These are phyloP conservation scores for Lutraria rhynchaena DNA, from an alignment of 1,140 invertebrate species.

Conservation along the genomic window DNA sequence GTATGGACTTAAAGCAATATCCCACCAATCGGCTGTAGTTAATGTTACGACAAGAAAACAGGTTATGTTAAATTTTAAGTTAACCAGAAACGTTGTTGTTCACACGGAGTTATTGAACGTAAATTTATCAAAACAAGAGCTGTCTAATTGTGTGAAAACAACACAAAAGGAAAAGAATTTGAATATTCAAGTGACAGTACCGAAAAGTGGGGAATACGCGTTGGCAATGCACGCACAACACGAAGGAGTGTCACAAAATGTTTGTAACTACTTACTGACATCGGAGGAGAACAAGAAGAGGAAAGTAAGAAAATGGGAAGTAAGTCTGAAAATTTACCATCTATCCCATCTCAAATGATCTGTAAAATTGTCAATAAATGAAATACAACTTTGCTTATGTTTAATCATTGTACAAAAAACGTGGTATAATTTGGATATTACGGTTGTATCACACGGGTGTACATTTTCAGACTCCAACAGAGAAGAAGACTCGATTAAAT, in stretches of 20 bases:
- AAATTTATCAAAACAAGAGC: slow-evolving; percentile 39
- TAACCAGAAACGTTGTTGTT: slow-evolving; percentile 27
- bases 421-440: too few relatives aligned
- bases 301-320: slow-evolving; percentile 16
- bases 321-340: too few relatives aligned
- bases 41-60: slow-evolving; percentile 9
- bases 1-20: slow-evolving; percentile 37
- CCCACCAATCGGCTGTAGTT: slow-evolving; percentile 38
- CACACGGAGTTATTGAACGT: slow-evolving; percentile 26
- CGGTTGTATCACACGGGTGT: too few relatives aligned
- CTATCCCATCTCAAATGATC: too few relatives aligned
- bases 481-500: slow-evolving; percentile 5
- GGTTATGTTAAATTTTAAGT: slow-evolving; percentile 25
- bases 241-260: slow-evolving; percentile 32
- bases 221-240: slow-evolving; percentile 30
- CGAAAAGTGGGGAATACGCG: slow-evolving; percentile 54
- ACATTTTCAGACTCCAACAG: slow-evolving; percentile 23
- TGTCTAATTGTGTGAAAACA: slow-evolving; percentile 24
- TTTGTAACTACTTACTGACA: slow-evolving; percentile 54
- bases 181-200: slow-evolving; percentile 32
- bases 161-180: slow-evolving; percentile 11
- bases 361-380: too few relatives aligned
- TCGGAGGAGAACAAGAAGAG: slow-evolving; percentile 32
- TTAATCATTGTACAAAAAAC: too few relatives aligned
- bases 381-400: too few relatives aligned